These are phyloP conservation scores for Scortum barcoo DNA, from an alignment of 2,113 vertebrate species.

Conservation along the genomic window DNA sequence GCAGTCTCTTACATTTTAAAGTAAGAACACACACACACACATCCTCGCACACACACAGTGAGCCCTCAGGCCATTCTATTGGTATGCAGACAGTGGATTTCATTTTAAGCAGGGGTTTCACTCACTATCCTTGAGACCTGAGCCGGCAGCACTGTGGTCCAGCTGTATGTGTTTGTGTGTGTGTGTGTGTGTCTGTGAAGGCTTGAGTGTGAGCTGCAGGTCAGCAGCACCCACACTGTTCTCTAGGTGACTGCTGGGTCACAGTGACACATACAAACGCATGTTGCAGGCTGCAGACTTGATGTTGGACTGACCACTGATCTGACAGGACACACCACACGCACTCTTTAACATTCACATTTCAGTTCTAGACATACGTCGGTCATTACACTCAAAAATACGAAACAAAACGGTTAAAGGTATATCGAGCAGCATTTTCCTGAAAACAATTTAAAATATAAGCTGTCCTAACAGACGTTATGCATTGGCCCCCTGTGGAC, in stretches of 20 bases:
- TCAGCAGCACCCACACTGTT: slow-evolving; percentile 17
- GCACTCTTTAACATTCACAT: neutral
- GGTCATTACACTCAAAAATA: neutral
- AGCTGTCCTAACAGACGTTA: no score
- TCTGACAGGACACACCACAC: neutral
- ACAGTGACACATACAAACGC: slow-evolving; percentile 7
- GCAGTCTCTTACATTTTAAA: slow-evolving; percentile 38
- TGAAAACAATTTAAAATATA: no score
- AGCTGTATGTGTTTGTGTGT: slow-evolving; percentile 31
- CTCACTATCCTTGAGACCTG: slow-evolving; percentile 59
- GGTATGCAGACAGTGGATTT: slow-evolving; percentile 68
- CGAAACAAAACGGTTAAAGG: neutral
- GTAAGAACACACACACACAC: slow-evolving; percentile 1
- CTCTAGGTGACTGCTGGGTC: slow-evolving; percentile 21
- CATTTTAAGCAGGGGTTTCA: slow-evolving; percentile 50
- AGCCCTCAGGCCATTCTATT: slow-evolving; percentile 58
- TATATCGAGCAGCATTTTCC: no score
- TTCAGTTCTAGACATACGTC: neutral
- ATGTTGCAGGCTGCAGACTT: neutral
- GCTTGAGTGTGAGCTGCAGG: slow-evolving; percentile 25
- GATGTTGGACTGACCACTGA: neutral
- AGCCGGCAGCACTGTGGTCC: slow-evolving; percentile 44
- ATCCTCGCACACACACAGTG: slow-evolving; percentile 20
- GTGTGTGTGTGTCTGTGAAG: slow-evolving; percentile 5
- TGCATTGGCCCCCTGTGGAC: no score